These are phyloP conservation scores for Lophotriccus pileatus DNA, from an alignment of 2,797 vertebrate genomes.

Conservation along the genomic window DNA sequence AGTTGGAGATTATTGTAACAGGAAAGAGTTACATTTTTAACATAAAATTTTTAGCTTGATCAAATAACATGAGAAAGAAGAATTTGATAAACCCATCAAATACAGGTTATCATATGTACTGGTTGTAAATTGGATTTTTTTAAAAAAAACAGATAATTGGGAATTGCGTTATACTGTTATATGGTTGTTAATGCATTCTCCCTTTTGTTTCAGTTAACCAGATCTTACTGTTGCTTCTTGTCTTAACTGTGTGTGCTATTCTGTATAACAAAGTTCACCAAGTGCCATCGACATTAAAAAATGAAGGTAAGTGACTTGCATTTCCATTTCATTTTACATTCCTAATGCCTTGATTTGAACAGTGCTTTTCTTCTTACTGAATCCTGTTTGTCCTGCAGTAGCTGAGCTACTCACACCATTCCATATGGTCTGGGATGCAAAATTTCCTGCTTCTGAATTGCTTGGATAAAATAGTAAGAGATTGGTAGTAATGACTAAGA, in stretches of 20 bases:
- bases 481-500: background rate
- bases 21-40: background rate
- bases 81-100: background rate
- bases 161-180: background rate
- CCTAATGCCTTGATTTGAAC: background rate
- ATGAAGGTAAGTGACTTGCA: conserved; percentile 66
- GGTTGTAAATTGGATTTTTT: background rate
- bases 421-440: background rate
- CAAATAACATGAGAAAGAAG: background rate
- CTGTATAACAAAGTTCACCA: conserved; percentile 85
- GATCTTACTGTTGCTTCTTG: conserved; percentile 84
- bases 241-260: conserved; percentile 84
- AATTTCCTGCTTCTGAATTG: background rate
- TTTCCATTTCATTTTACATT: background rate
- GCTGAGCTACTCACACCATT: background rate
- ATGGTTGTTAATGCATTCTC: background rate
- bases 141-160: background rate
- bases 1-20: background rate
- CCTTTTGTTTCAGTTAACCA: conserved; percentile 85
- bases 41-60: background rate
- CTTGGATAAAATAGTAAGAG: background rate
- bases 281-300: conserved; percentile 52
- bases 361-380: background rate
- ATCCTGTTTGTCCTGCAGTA: background rate
- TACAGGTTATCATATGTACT: background rate